These are phyloP conservation scores for Palythoa grandiflora DNA, from an alignment of 92 coral and sea anemone genomes.

Conservation along the genomic window DNA sequence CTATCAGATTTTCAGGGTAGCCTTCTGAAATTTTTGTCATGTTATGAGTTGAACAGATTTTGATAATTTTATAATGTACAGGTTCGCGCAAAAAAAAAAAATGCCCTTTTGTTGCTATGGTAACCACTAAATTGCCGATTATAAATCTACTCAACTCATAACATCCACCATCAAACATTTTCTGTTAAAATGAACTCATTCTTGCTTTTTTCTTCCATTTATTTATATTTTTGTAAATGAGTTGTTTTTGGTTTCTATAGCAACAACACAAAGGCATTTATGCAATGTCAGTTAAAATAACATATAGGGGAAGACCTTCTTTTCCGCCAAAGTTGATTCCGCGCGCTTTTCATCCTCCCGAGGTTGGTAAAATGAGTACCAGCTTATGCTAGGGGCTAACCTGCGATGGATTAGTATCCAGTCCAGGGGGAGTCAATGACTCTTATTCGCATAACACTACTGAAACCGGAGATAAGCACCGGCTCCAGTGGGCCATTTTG, in stretches of 20 bases:
- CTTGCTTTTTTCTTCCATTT: conserved; percentile 16
- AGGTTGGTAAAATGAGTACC: no score
- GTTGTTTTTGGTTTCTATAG: conserved; percentile 7
- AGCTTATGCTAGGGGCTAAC: no score
- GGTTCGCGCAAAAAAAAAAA: conserved; percentile 5
- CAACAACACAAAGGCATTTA: conserved; percentile 35
- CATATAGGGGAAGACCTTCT: neutral
- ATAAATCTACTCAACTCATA: conserved; percentile 20
- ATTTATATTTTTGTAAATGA: conserved; percentile 9
- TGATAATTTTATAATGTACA: neutral
- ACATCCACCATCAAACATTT: conserved; percentile 1
- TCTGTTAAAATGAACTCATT: conserved; percentile 15
- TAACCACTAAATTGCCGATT: neutral
- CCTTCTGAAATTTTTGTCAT: conserved; percentile 11
- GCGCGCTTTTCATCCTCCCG: no score
- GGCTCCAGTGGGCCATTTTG: no score
- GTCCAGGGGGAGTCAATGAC: no score
- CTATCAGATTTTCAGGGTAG: conserved; percentile 15
- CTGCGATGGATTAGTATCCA: no score
- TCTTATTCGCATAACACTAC: no score
- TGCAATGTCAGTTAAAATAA: conserved; percentile 14
- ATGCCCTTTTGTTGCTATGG: conserved; percentile 28
- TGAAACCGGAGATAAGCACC: no score
- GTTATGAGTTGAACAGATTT: conserved; percentile 28
- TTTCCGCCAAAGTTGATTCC: no score